phyloP scores from a whole-genome alignment of 2,888 invertebrate species.

The Amitus sp. region DNA sequence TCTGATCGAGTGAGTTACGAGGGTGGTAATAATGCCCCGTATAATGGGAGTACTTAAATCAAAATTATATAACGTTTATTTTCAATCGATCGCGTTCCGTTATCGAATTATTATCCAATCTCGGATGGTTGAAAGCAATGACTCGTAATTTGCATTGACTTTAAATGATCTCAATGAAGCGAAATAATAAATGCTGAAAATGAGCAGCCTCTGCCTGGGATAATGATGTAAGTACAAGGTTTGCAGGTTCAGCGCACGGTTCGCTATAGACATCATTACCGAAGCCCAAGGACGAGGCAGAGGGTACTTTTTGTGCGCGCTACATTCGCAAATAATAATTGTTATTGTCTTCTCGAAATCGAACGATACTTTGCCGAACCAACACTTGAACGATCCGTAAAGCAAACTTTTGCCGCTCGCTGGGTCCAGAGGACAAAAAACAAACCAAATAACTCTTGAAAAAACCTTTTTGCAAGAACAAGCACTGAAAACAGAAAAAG shows the following conservation, averaged over 20 bases:
- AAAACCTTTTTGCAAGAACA: no score
- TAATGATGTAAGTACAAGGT: conserved; percentile 57
- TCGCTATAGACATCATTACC: conserved; percentile 44
- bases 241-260: conserved; percentile 25
- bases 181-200: conserved; percentile 47
- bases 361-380: conserved; percentile 17
- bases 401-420: no score
- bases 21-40: neutral
- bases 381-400: no score
- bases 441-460: no score
- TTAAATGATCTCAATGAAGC: conserved; percentile 51
- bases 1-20: no score
- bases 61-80: neutral
- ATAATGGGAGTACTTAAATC: neutral
- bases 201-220: conserved; percentile 42
- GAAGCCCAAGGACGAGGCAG: conserved; percentile 14
- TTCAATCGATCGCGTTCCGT: neutral
- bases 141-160: conserved; percentile 45
- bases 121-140: conserved; percentile 18
- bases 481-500: no score
- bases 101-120: neutral
- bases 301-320: conserved; percentile 23
- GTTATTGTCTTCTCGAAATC: conserved; percentile 32
- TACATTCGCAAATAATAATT: conserved; percentile 26
- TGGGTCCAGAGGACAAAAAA: no score